Base-by-base conservation (phyloP, 1,140 invertebrate genomes). In the Agrilus planipennis region DNA sequence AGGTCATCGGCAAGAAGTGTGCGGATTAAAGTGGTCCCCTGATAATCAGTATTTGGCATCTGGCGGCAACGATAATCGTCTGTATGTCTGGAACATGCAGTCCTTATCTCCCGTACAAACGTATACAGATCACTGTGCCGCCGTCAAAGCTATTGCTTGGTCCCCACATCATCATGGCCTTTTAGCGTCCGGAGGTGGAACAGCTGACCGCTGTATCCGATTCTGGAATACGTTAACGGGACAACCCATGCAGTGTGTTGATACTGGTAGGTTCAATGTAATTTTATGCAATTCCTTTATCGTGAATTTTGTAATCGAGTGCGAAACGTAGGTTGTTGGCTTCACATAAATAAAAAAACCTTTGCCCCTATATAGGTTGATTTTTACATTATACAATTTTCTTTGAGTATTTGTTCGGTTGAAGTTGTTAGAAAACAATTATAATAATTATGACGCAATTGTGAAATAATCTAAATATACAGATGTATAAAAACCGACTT, bases 201-300 rank as follows among this genome's bases (percentile, higher is more conserved):
- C 96, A 0, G 95, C 96, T 3, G 96, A 99, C 67, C 71, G 91
- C n/a, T 92, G 87, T 60, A 92, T 96, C 37, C 73, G 95, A 3
- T 99, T 99, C 67, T 99, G 95, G 94, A 99, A 99, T 63, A 99
- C 95, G 1, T 65, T 99, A 22, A 99, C 95, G n/a, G 90, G 88
- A 5, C 94, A 99, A 66, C 90, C 93, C 2, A 90, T 99, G 84
- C 93, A 98, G 63, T 93, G 87, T 63, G 87, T 99, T 22, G 95
- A 99, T 62, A 99, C 96, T 2, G 93, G 71, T 73, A 53, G 35
- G 29, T 39, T 34, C 14, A 6, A 25, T 52, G n/a, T n/a, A n/a
- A n/a, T n/a, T n/a, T n/a, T n/a, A n/a, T n/a, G n/a, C n/a, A n/a
- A n/a, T n/a, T n/a, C n/a, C n/a, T n/a, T n/a, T n/a, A n/a, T n/a